These are phyloP conservation scores for Myiagra hebetior DNA, from an alignment of 2,113 vertebrate species.

Conservation along the genomic window DNA sequence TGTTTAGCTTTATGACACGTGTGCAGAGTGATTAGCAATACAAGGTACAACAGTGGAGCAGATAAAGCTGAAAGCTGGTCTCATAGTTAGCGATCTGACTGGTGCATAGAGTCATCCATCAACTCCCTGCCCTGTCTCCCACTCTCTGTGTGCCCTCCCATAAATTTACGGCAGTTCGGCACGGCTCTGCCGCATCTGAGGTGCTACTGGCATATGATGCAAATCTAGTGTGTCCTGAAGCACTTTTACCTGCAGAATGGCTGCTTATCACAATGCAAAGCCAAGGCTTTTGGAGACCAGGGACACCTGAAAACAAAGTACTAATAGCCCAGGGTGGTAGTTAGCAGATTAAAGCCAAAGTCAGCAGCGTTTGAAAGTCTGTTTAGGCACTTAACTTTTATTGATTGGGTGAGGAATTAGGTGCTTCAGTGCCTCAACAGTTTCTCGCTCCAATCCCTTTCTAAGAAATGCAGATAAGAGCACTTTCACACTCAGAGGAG, in stretches of 20 bases:
- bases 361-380: not conserved
- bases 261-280: not conserved
- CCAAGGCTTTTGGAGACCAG: not conserved
- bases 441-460: not conserved
- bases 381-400: slow-evolving; percentile 6
- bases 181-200: not conserved
- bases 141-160: not conserved
- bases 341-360: slow-evolving; percentile 14
- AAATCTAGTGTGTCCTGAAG: not conserved
- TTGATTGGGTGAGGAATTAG: slow-evolving; percentile 28
- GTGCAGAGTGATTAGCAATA: not conserved
- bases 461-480: slow-evolving; percentile 14
- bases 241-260: not conserved
- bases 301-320: not conserved
- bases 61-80: not conserved
- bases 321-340: not conserved
- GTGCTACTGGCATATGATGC: accelerated
- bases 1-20: not conserved
- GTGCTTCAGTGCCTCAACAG: not conserved
- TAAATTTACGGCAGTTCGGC: not conserved
- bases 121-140: not conserved
- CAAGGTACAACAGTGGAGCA: not conserved
- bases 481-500: not conserved
- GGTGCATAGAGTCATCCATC: not conserved
- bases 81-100: not conserved